Conservation (phyloP, 2,888 invertebrate species). For the Lepidocyrtinus sp. region DNA sequence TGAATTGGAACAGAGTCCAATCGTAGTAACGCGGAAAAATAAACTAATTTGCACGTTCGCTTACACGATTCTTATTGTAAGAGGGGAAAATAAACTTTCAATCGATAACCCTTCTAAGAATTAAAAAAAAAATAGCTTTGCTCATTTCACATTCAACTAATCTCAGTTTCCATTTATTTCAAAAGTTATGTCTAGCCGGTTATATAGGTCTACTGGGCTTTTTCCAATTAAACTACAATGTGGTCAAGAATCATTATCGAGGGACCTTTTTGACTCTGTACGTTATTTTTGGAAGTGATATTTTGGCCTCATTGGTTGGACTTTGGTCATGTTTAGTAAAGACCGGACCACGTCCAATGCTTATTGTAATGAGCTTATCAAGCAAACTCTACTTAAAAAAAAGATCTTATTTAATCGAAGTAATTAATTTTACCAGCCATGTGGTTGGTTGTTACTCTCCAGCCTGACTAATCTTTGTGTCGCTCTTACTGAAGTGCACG, state of each 20-base stretch:
- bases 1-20: neutral
- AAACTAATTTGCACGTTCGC: conserved; percentile 29
- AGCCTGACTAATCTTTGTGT: conserved; percentile 27
- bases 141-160: neutral
- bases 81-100: neutral
- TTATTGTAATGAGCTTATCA: conserved; percentile 20
- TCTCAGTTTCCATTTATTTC: neutral
- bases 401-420: too few relatives aligned
- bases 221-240: neutral
- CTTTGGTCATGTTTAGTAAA: conserved; percentile 48
- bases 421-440: too few relatives aligned
- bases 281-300: conserved; percentile 25
- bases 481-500: too few relatives aligned
- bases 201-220: neutral
- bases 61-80: conserved; percentile 27
- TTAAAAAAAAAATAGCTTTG: neutral
- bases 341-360: conserved; percentile 48
- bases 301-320: conserved; percentile 28
- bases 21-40: conserved; percentile 31
- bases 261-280: conserved; percentile 24
- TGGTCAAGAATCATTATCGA: neutral
- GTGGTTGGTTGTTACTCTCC: conserved; percentile 37
- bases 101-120: neutral
- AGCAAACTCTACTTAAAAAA: neutral
- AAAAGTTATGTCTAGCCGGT: neutral